A percentile compares a stretch with the other conserved stretches of the same genome.
Evolutionary conservation across 1,140 invertebrate genomes (phyloP).

Genomic region (Philotrypesis tridentata): DNA sequence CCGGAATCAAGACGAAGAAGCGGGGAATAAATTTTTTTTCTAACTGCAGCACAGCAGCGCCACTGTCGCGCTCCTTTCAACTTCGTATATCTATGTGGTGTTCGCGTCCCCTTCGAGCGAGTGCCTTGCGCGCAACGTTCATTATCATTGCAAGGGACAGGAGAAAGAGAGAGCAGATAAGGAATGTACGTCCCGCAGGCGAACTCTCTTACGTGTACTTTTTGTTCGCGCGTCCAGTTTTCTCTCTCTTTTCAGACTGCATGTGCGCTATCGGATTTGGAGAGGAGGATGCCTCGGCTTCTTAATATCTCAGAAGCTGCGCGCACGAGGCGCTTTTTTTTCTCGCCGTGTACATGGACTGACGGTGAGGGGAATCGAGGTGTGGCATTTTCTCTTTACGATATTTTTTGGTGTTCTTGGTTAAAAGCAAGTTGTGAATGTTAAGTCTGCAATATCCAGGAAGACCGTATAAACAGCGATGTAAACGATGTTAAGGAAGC

Average conservation of each 20-base stretch:
- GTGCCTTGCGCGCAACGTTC: constrained; percentile 1
- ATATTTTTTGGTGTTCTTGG: too few species aligned
- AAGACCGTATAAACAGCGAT: too few species aligned
- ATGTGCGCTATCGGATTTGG: constrained; percentile 9
- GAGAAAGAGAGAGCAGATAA: constrained; percentile 10
- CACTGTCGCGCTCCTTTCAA: neutral
- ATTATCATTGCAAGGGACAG: constrained; percentile 22
- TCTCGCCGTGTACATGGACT: neutral
- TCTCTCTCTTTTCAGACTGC: neutral
- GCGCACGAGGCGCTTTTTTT: neutral
- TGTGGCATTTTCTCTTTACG: too few species aligned
- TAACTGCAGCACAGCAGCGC: neutral
- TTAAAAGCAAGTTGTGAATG: too few species aligned
- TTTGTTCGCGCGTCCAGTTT: neutral
- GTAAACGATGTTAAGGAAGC: too few species aligned
- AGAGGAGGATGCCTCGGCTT: neutral
- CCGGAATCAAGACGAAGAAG: constrained; percentile 3
- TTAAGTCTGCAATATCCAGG: too few species aligned
- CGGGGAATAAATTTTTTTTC: constrained; percentile 7
- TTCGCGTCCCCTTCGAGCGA: constrained; percentile 6
- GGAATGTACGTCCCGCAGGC: neutral
- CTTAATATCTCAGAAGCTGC: constrained; percentile 2
- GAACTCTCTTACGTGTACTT: neutral
- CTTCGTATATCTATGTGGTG: too few species aligned
- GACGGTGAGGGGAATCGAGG: too few species aligned